Evolutionary conservation across 2,797 vertebrate species (phyloP), one percentile per base, ranked within the genome.

Genomic region (Sandelia bainsii): DNA sequence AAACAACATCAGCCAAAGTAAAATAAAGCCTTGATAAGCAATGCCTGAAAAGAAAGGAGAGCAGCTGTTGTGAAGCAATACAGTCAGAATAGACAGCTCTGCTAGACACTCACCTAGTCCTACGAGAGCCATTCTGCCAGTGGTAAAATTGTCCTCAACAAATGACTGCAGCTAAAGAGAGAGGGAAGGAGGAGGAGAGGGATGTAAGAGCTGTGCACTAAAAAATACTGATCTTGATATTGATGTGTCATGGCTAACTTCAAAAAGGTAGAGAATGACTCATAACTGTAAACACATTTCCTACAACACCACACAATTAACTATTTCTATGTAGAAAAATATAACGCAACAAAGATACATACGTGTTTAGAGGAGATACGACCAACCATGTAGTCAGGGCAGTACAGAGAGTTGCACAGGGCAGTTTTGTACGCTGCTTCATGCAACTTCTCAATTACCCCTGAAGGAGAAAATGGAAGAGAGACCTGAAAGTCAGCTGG

Each of bases 331-430:
- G 2, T 25, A 16, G 9, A 34, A 8, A 4, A 54, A 61, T 0
- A 45, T 11, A 20, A 34, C 25, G 23, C 13, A 62, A 11, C 6
- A 39, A 7, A 20, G 12, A 64, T 48, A 14, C 74, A 37, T 92
- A 98, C 97, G 93, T 97, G 92, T 16, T 96, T 92, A 46, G 94
- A 20, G 58, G 95, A 95, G 75, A 98, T 79, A 70, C 81, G 95
- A 54, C 96, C 97, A 56, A 97, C 64, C 91, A 90, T 93, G 79
- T 95, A 94, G 82, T 96, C 94, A 42, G 97, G 97, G 82, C 97
- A 98, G 82, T 96, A 99, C 57, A 99, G 90, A 9, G 97, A 95
- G 87, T 98, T 97, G 83, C 94, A 93, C 80, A 99, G 91, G 60
- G 95, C 78, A 19, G 95, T 97, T 81, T 95, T 96, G 54, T 98